Evolutionary conservation across 2,888 invertebrate species (phyloP), one percentile per base, ranked within the genome.

Genomic region (Achlya flavicornis): DNA sequence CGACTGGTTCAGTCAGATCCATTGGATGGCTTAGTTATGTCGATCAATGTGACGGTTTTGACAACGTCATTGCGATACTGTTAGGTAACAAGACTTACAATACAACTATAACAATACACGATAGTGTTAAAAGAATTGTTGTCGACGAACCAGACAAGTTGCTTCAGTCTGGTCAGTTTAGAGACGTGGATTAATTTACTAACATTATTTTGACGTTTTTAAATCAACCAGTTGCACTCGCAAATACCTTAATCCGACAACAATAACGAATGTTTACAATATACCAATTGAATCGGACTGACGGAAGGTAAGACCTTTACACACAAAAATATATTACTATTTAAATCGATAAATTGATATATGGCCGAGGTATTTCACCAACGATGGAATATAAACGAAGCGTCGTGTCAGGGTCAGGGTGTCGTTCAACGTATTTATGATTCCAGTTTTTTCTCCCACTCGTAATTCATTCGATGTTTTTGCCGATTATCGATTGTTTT

Each of bases 281-380:
- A 77, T 75, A 74, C 73, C 80, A 77, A 83, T 83, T 80, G 79
- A 76, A 75, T 74, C n/a, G 7, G 19, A 63, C 73, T 78, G 82
- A 75, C 78, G 76, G 78, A 80, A 80, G 80, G 69, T 64, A 41
- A 48, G 41, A 58, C 58, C 58, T 63, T 74, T 74, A 75, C 72
- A 78, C 74, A 81, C 73, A 81, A 79, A 78, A 82, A 81, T 74
- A 73, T 83, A 84, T 84, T 80, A 83, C 82, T 79, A 79, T 81
- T 83, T 85, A 83, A 85, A 85, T 84, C 75, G 80, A 76, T 74
- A 67, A 73, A 81, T 80, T 81, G 81, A 81, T 79, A 71, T 72
- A 76, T 76, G 70, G 64, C 68, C 67, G 72, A 77, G 66, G 76
- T 78, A 78, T 78, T 81, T 79, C 74, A 72, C 67, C 71, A 67